Evolutionary conservation across 2,797 vertebrate genomes (phyloP).

Genomic region (Nannoperca obscura): DNA sequence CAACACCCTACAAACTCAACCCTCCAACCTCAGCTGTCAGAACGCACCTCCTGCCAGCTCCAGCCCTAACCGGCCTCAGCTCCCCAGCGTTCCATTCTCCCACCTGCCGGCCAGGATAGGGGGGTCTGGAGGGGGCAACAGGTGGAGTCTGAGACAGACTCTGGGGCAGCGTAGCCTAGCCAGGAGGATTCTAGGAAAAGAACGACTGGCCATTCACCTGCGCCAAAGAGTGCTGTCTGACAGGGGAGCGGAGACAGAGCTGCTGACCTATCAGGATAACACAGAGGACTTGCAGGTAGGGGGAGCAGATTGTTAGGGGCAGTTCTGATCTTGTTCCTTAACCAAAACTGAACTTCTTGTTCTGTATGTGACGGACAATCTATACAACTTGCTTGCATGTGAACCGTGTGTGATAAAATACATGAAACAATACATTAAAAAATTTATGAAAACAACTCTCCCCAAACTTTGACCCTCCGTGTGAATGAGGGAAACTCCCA

Average conservation of each 20-base stretch:
- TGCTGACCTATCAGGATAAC: slow-evolving; percentile 90
- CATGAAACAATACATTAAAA: slow-evolving; percentile 47
- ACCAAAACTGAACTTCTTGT: slow-evolving; percentile 24
- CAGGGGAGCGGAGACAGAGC: slow-evolving; percentile 92
- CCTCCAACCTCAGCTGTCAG: slow-evolving; percentile 86
- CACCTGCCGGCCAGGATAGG: slow-evolving; percentile 89
- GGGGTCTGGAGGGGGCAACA: slow-evolving; percentile 84
- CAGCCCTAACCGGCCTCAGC: slow-evolving; percentile 84
- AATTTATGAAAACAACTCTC: slow-evolving; percentile 40
- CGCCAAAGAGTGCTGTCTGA: slow-evolving; percentile 91
- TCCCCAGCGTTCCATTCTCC: slow-evolving; percentile 86
- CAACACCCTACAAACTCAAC: slow-evolving; percentile 83
- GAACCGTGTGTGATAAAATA: slow-evolving; percentile 30
- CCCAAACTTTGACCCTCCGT: slow-evolving; percentile 25
- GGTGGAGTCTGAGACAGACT: slow-evolving; percentile 85
- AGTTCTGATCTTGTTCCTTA: slow-evolving; percentile 9
- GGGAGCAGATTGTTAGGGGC: slow-evolving; percentile 22
- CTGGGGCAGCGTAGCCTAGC: slow-evolving; percentile 84
- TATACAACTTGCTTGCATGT: slow-evolving; percentile 27
- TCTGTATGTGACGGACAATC: slow-evolving; percentile 30
- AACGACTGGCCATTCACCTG: slow-evolving; percentile 89
- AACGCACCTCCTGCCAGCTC: slow-evolving; percentile 82
- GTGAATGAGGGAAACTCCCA: slow-evolving; percentile 19
- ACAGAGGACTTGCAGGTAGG: slow-evolving; percentile 95
- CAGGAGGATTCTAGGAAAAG: slow-evolving; percentile 90